Conservation (phyloP, 1,140 invertebrate species). For the Drosophila pachea region DNA sequence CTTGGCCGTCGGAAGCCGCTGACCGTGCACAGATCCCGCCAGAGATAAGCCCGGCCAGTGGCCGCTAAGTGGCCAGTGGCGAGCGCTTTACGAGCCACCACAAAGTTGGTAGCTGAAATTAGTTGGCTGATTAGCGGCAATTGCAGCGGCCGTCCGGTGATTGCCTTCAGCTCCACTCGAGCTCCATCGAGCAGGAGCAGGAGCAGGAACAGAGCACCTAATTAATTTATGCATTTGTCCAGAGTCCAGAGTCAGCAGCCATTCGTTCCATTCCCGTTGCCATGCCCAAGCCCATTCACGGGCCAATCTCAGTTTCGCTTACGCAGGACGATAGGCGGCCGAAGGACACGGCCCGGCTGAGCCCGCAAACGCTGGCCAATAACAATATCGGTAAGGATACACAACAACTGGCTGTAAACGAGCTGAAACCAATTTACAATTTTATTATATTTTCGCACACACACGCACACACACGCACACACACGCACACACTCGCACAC, state of each 20-base stretch:
- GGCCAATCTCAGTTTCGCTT: conserved; percentile 47
- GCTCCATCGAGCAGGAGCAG: not conserved
- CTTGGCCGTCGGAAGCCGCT: conserved; percentile 45
- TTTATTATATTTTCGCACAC: conserved; percentile 72
- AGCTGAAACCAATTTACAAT: conserved; percentile 75
- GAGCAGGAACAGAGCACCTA: no score
- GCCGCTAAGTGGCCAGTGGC: conserved; percentile 27
- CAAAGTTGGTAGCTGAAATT: conserved; percentile 46
- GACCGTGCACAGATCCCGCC: not conserved
- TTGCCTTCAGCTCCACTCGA: conserved; percentile 18
- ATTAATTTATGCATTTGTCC: no score
- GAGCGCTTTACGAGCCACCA: conserved; percentile 43
- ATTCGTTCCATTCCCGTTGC: conserved; percentile 62
- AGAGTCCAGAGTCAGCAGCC: conserved; percentile 69
- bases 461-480: conserved; percentile 8
- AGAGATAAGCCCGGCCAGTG: conserved; percentile 20
- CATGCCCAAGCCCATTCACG: not conserved
- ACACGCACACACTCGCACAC: conserved; percentile 4
- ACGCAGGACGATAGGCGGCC: conserved; percentile 26
- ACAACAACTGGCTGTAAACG: conserved; percentile 71
- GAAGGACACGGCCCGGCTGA: conserved; percentile 12
- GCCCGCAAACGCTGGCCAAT: conserved; percentile 57
- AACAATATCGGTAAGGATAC: conserved; percentile 74
- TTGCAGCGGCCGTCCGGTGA: conserved; percentile 22
- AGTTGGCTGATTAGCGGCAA: conserved; percentile 42